Evolutionary conservation across 2,113 vertebrate species (phyloP).

Genomic region (Entelurus aequoreus): DNA sequence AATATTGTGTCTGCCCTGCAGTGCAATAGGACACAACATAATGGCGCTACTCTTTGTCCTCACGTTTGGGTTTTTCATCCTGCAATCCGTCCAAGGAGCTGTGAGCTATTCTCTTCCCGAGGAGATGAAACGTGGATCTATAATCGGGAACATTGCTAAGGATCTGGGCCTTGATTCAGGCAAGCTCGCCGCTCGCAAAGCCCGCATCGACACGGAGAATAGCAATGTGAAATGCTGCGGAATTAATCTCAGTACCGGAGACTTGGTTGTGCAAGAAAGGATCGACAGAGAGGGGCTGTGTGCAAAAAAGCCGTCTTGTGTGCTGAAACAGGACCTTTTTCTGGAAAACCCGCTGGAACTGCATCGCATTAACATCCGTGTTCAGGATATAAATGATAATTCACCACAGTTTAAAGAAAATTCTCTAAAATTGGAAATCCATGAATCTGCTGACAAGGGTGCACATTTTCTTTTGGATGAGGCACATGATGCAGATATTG

Average conservation of each 20-base stretch:
- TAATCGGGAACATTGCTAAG: constrained; percentile 74
- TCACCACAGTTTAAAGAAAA: constrained; percentile 46
- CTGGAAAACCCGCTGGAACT: constrained; percentile 68
- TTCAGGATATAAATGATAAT: constrained; percentile 77
- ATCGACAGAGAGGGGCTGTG: constrained; percentile 75
- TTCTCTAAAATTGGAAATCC: constrained; percentile 52
- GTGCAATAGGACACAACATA: constrained; percentile 5
- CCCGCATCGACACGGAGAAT: constrained; percentile 53
- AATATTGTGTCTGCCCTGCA: too few relatives aligned
- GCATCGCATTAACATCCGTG: constrained; percentile 50
- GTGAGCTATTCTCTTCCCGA: constrained; percentile 64
- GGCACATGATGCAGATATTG: constrained; percentile 72
- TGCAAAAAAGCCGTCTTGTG: constrained; percentile 44
- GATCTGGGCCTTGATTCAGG: constrained; percentile 64
- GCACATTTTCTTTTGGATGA: constrained; percentile 57
- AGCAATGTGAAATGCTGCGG: constrained; percentile 50
- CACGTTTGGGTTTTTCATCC: constrained; percentile 18
- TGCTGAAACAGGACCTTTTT: constrained; percentile 68
- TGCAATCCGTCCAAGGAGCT: constrained; percentile 38
- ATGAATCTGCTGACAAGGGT: constrained; percentile 51
- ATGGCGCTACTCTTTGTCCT: background rate
- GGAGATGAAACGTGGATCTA: constrained; percentile 70
- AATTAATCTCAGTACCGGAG: constrained; percentile 53
- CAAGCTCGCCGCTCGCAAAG: constrained; percentile 56
- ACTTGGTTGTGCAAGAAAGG: constrained; percentile 55